Conservation (phyloP, 1,140 invertebrate genomes). For the Sinella curviseta region DNA sequence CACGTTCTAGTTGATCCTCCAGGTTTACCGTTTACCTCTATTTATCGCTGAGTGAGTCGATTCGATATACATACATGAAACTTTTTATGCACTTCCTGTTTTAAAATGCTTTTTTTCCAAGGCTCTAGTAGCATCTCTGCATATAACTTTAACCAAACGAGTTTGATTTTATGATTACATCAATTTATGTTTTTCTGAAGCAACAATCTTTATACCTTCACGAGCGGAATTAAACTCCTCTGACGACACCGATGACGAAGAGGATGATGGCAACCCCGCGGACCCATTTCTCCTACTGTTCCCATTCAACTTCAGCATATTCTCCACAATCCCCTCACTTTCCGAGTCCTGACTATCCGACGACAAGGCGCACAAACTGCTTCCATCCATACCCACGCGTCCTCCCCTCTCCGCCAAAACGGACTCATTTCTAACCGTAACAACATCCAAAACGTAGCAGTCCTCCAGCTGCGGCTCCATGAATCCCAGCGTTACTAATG, state of each 20-base stretch:
- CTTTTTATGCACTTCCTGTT: no score
- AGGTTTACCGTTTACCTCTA: no score
- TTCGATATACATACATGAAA: no score
- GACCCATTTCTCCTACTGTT: background rate
- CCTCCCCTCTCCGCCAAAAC: slow-evolving; percentile 39
- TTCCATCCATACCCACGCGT: background rate
- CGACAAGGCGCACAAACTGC: background rate
- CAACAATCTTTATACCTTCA: slow-evolving; percentile 9
- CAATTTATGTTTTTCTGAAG: no score
- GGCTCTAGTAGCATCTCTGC: no score
- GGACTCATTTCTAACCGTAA: slow-evolving; percentile 46
- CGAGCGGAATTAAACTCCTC: slow-evolving; percentile 1
- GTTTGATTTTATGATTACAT: no score
- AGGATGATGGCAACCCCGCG: slow-evolving; percentile 27
- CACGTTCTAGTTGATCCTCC: no score
- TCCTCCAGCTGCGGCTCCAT: slow-evolving; percentile 33
- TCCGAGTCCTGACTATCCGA: background rate
- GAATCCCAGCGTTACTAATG: slow-evolving; percentile 9
- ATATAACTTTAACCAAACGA: no score
- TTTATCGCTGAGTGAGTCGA: no score
- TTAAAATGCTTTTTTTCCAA: no score
- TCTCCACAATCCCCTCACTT: background rate
- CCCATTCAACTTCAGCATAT: background rate
- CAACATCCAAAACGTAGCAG: slow-evolving; percentile 46
- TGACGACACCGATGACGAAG: slow-evolving; percentile 6